These are phyloP conservation scores for Napeogenes sylphis DNA, from an alignment of 2,888 invertebrate species.

Conservation along the genomic window DNA sequence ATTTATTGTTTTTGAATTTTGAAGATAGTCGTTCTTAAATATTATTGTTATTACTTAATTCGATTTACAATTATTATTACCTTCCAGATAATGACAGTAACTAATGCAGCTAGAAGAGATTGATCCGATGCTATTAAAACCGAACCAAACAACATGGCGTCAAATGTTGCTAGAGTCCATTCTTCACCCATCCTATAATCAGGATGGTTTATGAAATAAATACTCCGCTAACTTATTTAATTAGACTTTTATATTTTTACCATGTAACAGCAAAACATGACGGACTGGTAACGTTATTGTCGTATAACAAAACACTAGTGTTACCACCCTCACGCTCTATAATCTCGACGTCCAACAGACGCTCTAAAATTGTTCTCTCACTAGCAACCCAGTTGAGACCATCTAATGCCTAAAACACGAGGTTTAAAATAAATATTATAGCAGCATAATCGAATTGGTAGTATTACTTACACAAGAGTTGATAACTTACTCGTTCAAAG, in stretches of 20 bases:
- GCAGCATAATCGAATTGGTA: not conserved
- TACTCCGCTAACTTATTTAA: not conserved
- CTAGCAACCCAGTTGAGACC: constrained; percentile 84
- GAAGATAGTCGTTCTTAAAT: not conserved
- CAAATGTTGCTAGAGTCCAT: constrained; percentile 81
- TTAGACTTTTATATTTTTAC: constrained; percentile 37
- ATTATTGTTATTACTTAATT: not conserved
- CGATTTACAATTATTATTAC: constrained; percentile 47
- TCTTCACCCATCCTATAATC: constrained; percentile 83
- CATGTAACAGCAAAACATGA: constrained; percentile 65
- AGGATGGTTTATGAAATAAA: not conserved
- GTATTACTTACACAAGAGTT: not conserved
- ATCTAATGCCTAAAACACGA: constrained; percentile 76
- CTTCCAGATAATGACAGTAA: constrained; percentile 76
- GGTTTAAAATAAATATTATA: not conserved
- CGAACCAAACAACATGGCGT: constrained; percentile 81
- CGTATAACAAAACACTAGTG: constrained; percentile 64
- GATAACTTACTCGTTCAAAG: constrained; percentile 54
- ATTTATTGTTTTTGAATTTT: not conserved
- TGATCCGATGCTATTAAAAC: constrained; percentile 76
- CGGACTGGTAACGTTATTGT: constrained; percentile 48
- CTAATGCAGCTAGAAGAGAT: constrained; percentile 77
- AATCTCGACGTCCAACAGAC: constrained; percentile 81
- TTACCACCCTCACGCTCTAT: constrained; percentile 66
- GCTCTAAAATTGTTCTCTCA: constrained; percentile 80